Base-by-base conservation (phyloP, 2,888 invertebrate genomes). In the Minunthozetes semirufus region DNA sequence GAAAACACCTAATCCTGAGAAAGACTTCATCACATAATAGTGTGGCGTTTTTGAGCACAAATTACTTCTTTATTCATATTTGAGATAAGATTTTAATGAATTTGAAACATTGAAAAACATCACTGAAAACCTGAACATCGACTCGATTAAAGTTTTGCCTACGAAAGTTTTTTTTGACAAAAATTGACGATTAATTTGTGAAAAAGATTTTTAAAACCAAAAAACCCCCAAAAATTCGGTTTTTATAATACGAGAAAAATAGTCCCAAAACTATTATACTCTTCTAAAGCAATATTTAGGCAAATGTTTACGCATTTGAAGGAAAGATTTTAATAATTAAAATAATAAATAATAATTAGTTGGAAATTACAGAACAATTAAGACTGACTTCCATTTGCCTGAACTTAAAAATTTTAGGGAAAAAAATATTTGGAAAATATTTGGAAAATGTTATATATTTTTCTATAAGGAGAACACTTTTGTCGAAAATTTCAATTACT, bases 371-470 rank as follows among this genome's bases (percentile, higher is more conserved):
- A 70, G 70, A 70, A 48, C 70, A 70, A 70, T 70, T 70, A 15
- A 48, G 9, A 46, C 70, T 70, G 9, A 46, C 70, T 70, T 70
- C 70, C 42, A 70, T 42, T 66, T 68, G 42, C 25, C 42, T 48
- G 70, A 70, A 46, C 48, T 70, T 70, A 70, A 48, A 25, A 68
- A 33, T 29, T 33, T 1, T 27, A 25, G 17, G 33, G 13, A 29
- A 33, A 17, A 66, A 66, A 66, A 70, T 70, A 70, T 70, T 70
- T 70, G 22, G 70, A 66, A 70, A 70, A 48, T 25, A 46, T 11
- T 70, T 70, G 46, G 22, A 70, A 70, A 70, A 70, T 66, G 46
- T 70, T 70, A 70, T 70, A 66, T 38, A 70, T 70, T 70, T 66
- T 66, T 66, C 66, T 66, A 66, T 66, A 38, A 27, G 66, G 66